These are phyloP conservation scores for Marmota flaviventris DNA, from an alignment of 2,113 vertebrate genomes.

Conservation along the genomic window DNA sequence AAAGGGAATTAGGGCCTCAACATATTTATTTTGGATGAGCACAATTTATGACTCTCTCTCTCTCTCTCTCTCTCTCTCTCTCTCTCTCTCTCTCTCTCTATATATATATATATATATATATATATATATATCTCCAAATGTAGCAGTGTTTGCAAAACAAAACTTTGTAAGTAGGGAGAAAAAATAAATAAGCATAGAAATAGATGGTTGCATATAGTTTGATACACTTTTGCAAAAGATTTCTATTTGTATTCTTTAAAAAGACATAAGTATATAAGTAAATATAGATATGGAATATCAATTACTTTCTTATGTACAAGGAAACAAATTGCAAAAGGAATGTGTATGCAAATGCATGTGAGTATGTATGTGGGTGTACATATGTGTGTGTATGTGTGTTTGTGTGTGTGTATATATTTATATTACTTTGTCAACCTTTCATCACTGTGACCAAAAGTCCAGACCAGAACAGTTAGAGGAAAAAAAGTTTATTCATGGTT, in stretches of 20 bases:
- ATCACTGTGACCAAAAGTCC: no score
- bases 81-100: no score
- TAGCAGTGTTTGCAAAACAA: not conserved
- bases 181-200: not conserved
- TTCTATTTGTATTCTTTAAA: not conserved
- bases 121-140: no score
- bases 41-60: not conserved
- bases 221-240: not conserved
- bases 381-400: not conserved
- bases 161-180: not conserved
- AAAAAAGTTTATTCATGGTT: no score
- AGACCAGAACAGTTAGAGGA: no score
- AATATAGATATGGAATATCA: no score
- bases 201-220: not conserved
- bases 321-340: not conserved
- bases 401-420: no score
- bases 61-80: no score
- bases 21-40: not conserved
- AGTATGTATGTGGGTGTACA: no score
- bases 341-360: not conserved
- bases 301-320: no score
- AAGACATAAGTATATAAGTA: not conserved
- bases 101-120: no score
- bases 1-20: not conserved
- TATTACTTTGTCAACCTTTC: no score